A percentile compares a stretch with the other conserved stretches of the same genome.
Evolutionary conservation across 64 coral and sea anemone genomes (phyloP).

Genomic region (Montipora foliosa): DNA sequence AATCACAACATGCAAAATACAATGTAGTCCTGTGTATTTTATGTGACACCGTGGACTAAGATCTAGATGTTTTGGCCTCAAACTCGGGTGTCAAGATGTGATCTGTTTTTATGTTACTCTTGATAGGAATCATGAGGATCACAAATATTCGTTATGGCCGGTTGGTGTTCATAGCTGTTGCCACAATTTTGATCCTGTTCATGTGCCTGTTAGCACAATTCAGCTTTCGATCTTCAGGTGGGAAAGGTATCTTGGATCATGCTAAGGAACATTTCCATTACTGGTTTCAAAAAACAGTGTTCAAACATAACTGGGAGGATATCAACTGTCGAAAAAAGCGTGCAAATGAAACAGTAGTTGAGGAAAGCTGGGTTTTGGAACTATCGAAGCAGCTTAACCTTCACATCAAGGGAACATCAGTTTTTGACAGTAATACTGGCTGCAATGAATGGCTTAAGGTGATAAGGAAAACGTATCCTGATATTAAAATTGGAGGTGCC

Average conservation of each 20-base stretch:
- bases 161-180: conserved; percentile 51
- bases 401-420: conserved; percentile 60
- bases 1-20: too few relatives aligned
- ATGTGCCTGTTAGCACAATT: conserved; percentile 80
- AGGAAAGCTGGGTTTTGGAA: conserved; percentile 59
- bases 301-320: conserved; percentile 91
- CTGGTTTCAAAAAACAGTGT: conserved; percentile 93
- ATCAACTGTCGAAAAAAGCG: conserved; percentile 62
- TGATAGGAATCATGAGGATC: conserved; percentile 50
- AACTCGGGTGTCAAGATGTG: not conserved
- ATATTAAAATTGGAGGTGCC: conserved; percentile 74
- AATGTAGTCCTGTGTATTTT: too few relatives aligned
- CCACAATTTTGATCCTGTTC: conserved; percentile 58
- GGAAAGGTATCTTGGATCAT: conserved; percentile 41
- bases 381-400: conserved; percentile 82
- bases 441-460: conserved; percentile 86
- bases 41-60: too few relatives aligned
- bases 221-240: conserved; percentile 51
- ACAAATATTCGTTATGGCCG: conserved; percentile 71
- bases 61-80: too few relatives aligned
- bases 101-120: not conserved
- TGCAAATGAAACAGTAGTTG: conserved; percentile 66
- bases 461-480: conserved; percentile 66
- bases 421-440: conserved; percentile 88
- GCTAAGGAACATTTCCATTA: conserved; percentile 70